Conservation (phyloP, 37 sponge, comb jelly and placozoan genomes). For the Eunapius fragilis region DNA sequence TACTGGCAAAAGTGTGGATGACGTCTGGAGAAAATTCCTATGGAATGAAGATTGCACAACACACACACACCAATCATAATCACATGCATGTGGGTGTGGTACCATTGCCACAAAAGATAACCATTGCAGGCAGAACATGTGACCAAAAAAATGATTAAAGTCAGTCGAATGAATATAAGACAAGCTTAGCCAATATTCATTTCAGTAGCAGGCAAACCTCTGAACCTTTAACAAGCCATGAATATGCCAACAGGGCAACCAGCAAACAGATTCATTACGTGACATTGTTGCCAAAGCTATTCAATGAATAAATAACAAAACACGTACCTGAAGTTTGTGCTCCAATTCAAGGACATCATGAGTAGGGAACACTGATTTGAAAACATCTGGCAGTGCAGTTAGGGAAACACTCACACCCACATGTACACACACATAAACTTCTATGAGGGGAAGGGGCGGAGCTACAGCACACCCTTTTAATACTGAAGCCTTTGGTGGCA, state of each 20-base stretch:
- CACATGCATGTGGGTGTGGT: neutral
- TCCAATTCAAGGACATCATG: conserved; percentile 35
- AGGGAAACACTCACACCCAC: conserved; percentile 5
- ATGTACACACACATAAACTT: neutral
- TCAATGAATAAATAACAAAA: neutral
- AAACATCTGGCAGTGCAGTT: conserved; percentile 5
- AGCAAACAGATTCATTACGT: no score
- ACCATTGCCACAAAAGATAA: neutral
- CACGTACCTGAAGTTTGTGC: conserved; percentile 33
- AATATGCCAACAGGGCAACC: no score
- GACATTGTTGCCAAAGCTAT: no score
- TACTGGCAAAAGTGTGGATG: conserved; percentile 7
- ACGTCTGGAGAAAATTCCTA: conserved; percentile 35
- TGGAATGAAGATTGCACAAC: neutral
- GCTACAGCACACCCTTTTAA: no score
- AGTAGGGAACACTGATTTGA: conserved; percentile 18
- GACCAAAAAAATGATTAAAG: no score
- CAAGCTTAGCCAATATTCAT: no score
- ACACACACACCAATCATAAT: neutral
- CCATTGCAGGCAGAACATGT: no score
- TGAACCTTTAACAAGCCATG: no score
- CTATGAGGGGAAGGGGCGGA: no score
- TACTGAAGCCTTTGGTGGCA: no score
- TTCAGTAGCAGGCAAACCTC: no score
- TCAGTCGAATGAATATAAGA: no score